These are phyloP conservation scores for Trachemys scripta DNA, from an alignment of 2,113 vertebrate genomes.

Conservation along the genomic window DNA sequence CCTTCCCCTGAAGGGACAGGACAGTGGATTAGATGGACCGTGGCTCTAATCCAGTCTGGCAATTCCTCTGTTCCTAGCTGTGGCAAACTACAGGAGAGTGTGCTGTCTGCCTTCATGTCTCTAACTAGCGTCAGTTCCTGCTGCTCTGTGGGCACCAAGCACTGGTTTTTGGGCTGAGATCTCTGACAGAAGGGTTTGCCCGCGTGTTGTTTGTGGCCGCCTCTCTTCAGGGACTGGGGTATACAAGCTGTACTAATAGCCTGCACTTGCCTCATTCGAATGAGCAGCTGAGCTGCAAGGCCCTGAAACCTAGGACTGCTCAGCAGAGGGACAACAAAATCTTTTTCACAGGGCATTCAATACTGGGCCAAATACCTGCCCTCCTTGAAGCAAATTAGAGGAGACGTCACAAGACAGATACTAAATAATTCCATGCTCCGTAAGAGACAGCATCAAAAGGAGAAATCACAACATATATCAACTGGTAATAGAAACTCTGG, in stretches of 20 bases:
- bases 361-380: background rate
- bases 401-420: background rate
- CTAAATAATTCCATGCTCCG: background rate
- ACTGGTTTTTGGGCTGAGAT: background rate
- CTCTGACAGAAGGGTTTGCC: background rate
- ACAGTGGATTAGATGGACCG: background rate
- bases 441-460: background rate
- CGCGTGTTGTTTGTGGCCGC: background rate
- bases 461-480: background rate
- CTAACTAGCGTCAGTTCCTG: background rate
- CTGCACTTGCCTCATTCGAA: background rate
- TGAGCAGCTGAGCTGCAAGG: background rate
- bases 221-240: background rate
- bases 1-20: background rate
- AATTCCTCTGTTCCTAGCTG: background rate
- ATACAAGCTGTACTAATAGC: background rate
- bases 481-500: background rate
- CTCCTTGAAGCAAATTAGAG: background rate
- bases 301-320: background rate
- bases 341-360: background rate
- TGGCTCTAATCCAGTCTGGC: background rate
- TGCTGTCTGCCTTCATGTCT: background rate
- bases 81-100: background rate
- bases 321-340: background rate
- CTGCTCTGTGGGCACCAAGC: background rate